Conservation (phyloP, 2,888 invertebrate genomes). For the Tricholauxania praeusta region DNA sequence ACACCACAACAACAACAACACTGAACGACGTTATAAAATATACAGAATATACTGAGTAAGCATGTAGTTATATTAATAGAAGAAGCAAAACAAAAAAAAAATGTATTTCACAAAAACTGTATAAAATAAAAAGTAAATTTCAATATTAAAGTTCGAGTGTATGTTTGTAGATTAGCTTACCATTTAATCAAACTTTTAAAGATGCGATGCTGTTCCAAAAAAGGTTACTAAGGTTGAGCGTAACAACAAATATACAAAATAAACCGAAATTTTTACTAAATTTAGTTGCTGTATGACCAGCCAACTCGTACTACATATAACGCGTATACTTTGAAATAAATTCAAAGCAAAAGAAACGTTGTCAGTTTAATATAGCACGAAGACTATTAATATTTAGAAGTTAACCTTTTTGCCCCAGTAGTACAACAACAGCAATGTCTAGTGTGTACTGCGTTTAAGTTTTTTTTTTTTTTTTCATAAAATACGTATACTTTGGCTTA, state of each 20-base stretch:
- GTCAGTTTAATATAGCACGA: slow-evolving; percentile 39
- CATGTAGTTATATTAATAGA: background rate
- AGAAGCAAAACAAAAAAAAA: too few species aligned
- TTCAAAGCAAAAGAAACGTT: slow-evolving; percentile 22
- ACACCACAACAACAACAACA: background rate
- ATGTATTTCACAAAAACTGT: too few species aligned
- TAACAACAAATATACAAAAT: slow-evolving; percentile 41
- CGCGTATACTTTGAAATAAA: background rate
- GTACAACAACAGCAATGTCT: slow-evolving; percentile 19
- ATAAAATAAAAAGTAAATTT: too few species aligned
- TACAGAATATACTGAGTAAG: slow-evolving; percentile 11
- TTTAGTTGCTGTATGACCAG: slow-evolving; percentile 46
- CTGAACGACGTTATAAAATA: slow-evolving; percentile 19
- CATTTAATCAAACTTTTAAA: background rate
- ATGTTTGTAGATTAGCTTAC: slow-evolving; percentile 2
- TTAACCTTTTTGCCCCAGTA: slow-evolving; percentile 63
- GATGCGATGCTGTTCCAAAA: background rate
- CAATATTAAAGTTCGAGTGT: too few species aligned
- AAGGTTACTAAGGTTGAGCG: too few species aligned
- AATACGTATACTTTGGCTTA: too few species aligned
- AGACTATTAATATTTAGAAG: slow-evolving; percentile 67
- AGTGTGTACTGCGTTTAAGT: too few species aligned
- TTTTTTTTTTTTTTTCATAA: too few species aligned
- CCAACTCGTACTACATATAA: slow-evolving; percentile 28
- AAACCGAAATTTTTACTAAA: slow-evolving; percentile 38